Evolutionary conservation across 2,113 vertebrate species (phyloP).

Genomic region (Epinephelus fuscoguttatus): DNA sequence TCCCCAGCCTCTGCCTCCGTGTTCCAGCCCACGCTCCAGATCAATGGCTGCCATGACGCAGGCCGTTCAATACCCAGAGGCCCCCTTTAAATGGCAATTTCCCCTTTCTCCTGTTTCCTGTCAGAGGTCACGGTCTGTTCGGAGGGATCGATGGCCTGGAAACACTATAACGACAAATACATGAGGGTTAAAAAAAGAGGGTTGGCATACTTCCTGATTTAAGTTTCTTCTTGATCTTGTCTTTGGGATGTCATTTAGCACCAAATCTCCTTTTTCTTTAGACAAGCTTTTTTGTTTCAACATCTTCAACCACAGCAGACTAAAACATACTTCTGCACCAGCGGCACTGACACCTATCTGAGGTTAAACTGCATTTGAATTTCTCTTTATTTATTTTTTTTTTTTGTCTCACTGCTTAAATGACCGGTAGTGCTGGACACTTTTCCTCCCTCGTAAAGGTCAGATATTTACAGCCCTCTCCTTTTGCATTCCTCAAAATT

Average conservation of each 20-base stretch:
- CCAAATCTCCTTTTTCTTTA: background rate
- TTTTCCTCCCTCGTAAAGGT: constrained; percentile 27
- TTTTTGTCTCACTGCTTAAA: background rate
- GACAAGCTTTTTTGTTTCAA: background rate
- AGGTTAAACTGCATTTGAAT: background rate
- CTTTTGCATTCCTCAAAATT: constrained; percentile 50
- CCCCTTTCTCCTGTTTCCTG: constrained; percentile 52
- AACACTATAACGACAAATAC: constrained; percentile 54
- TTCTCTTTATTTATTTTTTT: background rate
- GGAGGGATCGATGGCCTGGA: constrained; percentile 57
- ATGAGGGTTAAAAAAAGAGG: background rate
- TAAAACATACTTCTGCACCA: background rate
- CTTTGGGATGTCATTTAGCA: background rate
- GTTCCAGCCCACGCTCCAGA: constrained; percentile 88
- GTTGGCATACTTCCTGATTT: background rate
- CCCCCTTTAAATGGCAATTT: constrained; percentile 56
- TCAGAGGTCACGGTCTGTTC: constrained; percentile 56
- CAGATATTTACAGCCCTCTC: constrained; percentile 41
- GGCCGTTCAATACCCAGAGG: constrained; percentile 48
- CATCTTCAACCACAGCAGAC: background rate
- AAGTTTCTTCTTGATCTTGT: background rate
- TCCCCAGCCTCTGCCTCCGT: constrained; percentile 87
- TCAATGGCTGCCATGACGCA: constrained; percentile 88
- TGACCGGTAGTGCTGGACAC: background rate
- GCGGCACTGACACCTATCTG: background rate